Base-by-base conservation (phyloP, 1,140 invertebrate genomes). In the roundworm (Caenorhabditis elegans) region DNA sequence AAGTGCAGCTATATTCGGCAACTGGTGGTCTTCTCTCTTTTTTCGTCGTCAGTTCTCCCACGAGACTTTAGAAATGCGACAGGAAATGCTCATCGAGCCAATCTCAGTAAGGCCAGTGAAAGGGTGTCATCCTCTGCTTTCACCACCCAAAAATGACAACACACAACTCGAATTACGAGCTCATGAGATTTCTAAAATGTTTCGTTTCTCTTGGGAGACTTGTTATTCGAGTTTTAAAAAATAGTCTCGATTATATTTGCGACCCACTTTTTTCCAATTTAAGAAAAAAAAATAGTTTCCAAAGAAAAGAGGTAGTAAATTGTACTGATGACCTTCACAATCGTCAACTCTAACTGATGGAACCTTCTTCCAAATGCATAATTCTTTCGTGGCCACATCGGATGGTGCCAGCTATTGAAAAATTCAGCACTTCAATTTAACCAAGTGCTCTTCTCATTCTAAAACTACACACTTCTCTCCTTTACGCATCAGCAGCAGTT, bases 351-450 rank as follows among this genome's bases (percentile, higher is more conserved):
- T 19, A 36, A 36, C 28, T 22, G 28, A 36, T n/a, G 28, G 55
- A n/a, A 24, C 24, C 55, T 65, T 4, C n/a, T 65, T 65, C 17
- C 26, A 65, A 65, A 65, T 65, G 55, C 55, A 65, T 65, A 31
- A 65, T 65, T 34, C 55, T 65, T 65, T 65, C 13, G 4, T 3
- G 31, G 31, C 10, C 51, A 6, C 51, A 53, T 53, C 24, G 11
- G 26, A 2, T 65, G 26, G 31, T 65, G n/a, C 17, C 24, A 24
- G 11, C 28, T 65, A 22, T 65, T 65, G 55, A 65, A 65, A 65
- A 65, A 65, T 65, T 65, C 55, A 65, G 8, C 55, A 34, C 55
- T 65, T 65, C 55, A 65, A 22, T 65, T 80, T 65, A 80, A 65
- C 34, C 65, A 80, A 80, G 78, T 49, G 53, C 53, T n/a, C 15